Base-by-base conservation (phyloP, 2,888 invertebrate species). In the Zhengitettix transpicula region DNA sequence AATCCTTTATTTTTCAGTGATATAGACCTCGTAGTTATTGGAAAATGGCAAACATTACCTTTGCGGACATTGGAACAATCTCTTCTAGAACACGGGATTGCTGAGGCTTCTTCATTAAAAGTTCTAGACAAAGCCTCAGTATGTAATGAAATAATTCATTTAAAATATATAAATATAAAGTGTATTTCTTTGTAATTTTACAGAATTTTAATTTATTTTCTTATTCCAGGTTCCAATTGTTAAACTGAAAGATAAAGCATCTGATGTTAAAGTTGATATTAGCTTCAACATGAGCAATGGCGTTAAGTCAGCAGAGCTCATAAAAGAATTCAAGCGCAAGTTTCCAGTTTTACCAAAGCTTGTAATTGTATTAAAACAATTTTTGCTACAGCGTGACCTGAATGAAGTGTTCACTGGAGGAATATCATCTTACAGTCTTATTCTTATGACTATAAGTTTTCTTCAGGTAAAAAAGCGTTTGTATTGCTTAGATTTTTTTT, bases 391-490 rank as follows among this genome's bases (percentile, higher is more conserved):
- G 78, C 84, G 98, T 70, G 95, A 97, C 79, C 83, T 99, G 71
- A 99, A 99, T 77, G 98, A 99, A 81, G 98, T 99, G 70, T 99
- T 97, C 78, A 97, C 96, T 65, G 97, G 99, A 65, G 99, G 99
- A 73, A 96, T 99, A 74, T 95, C 96, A 67, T 98, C 97, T 63
- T 99, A 99, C 79, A 94, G 96, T 71, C 83, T 99, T 68, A 97
- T 98, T 73, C 84, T 99, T 66, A 93, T 99, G 89, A 92, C 94
- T 73, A 93, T 98, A 75, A 95, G 94, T 79, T 99, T 98, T 77
- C 81, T 99, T 66, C 85, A 86, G 79, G 83, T 84, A 69, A 66
- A 14, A 15, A 10, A 10, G 3, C 15, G 14, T 28, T 28, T 28
- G 2, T 28, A 28, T 28, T 28, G 28, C 7, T 42, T 40, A 3